Percentiles rank a stretch among this genome's conserved stretches.
Evolutionary conservation across 2,888 invertebrate species (phyloP).

Genomic region (Hybos culiciformis): DNA sequence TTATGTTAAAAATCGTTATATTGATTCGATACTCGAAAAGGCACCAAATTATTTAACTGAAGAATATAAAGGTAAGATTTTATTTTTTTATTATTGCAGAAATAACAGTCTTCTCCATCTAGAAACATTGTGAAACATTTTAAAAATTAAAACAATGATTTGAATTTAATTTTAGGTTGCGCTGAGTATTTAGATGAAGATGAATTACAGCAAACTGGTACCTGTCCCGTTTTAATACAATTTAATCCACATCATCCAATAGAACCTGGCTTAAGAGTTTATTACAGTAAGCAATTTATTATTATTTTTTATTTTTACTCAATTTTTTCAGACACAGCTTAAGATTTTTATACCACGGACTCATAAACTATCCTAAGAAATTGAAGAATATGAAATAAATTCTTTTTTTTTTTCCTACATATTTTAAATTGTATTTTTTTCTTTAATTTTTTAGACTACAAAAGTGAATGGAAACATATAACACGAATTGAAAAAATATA

Average conservation of each 20-base stretch:
- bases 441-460: no score
- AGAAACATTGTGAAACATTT: no score
- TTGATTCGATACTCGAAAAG: slow-evolving; percentile 64
- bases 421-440: not conserved
- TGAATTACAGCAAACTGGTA: slow-evolving; percentile 51
- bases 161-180: no score
- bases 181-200: slow-evolving; percentile 40
- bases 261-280: slow-evolving; percentile 51
- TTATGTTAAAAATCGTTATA: slow-evolving; percentile 62
- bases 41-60: slow-evolving; percentile 73
- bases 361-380: no score
- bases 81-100: no score
- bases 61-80: slow-evolving; percentile 44
- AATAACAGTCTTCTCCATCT: no score
- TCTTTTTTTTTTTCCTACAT: no score
- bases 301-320: slow-evolving; percentile 6
- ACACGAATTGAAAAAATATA: slow-evolving; percentile 74
- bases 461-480: slow-evolving; percentile 52
- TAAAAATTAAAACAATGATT: no score
- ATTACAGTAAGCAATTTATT: no score
- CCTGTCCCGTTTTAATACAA: slow-evolving; percentile 49
- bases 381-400: no score
- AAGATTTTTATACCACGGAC: no score
- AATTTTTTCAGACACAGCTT: no score
- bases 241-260: slow-evolving; percentile 48